Conservation (phyloP, 1,140 invertebrate species). For the Cydia strobilella region DNA sequence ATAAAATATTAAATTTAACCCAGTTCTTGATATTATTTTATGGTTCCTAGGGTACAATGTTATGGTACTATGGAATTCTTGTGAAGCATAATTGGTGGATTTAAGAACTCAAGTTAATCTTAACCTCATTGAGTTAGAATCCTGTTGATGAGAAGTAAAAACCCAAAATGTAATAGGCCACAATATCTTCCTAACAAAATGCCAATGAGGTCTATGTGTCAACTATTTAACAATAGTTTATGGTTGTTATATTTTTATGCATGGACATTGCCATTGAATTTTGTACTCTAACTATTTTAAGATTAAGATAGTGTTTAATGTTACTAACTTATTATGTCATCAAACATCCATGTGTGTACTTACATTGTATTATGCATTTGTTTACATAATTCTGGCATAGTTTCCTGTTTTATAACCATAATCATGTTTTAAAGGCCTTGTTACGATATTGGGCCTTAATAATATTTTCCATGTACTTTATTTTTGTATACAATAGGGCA, state of each 20-base stretch:
- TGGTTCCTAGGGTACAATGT: too few species aligned
- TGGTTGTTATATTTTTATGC: background rate
- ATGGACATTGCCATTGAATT: background rate
- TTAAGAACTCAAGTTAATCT: too few species aligned
- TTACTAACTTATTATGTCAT: slow-evolving; percentile 32
- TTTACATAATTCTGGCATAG: slow-evolving; percentile 14
- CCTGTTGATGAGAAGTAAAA: too few species aligned
- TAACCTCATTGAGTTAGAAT: too few species aligned
- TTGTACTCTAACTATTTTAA: slow-evolving; percentile 24
- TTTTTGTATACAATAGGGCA: too few species aligned
- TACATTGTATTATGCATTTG: slow-evolving; percentile 25
- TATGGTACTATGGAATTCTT: too few species aligned
- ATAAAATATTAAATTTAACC: too few species aligned
- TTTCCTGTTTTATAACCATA: slow-evolving; percentile 26
- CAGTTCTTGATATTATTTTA: too few species aligned
- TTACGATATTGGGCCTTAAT: background rate
- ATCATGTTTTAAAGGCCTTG: background rate
- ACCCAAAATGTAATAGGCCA: too few species aligned
- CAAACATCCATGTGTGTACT: slow-evolving; percentile 24
- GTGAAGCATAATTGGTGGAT: too few species aligned
- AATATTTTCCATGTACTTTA: background rate
- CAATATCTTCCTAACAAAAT: background rate
- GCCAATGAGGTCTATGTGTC: slow-evolving; percentile 12
- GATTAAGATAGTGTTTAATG: background rate
- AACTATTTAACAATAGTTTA: background rate